Base-by-base conservation (phyloP, 1,140 invertebrate species). In the Drosophila ohnishii region DNA sequence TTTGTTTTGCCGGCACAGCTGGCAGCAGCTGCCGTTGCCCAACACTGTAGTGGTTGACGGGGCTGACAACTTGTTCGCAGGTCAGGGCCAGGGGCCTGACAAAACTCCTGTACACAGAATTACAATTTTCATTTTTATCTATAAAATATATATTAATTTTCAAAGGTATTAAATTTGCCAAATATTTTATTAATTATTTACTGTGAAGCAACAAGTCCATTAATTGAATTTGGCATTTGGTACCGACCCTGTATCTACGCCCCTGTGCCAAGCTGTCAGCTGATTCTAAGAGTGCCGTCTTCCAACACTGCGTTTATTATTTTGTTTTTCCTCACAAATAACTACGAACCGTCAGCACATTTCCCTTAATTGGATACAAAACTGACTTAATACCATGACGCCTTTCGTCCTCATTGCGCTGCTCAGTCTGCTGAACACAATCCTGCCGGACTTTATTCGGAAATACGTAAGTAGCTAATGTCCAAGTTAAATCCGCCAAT, bases 371-470 rank as follows among this genome's bases (percentile, higher is more conserved):
- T 62, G 19, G 34, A 19, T 5, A 16, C 3, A 45, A 73, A 75
- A 58, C 40, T 67, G 67, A 86, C 62, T 51, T 19, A 86, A 60
- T 58, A 30, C 35, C 42, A 87, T 87, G 83, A 58, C 78, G 50
- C 35, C 89, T 42, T 84, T 90, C 34, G 30, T 76, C 53, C 25
- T 78, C 2, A 89, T 90, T 48, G 74, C 77, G n/a, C 50, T 84
- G 35, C 61, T 90, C 37, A 89, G 89, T 45, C 75, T 90, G 34
- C 62, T 90, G 30, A 75, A 78, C 59, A 86, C 80, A 22, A 58
- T 90, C 75, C 72, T 84, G 56, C 74, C 89, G 47, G 89, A 90
- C 40, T 71, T 90, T 19, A 61, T 89, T 48, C 69, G 72, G 14
- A 87, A 90, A 69, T 75, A 89, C 64, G 89, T 90, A 62, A 77